Conservation (phyloP, 2,113 vertebrate genomes). For the Mobula hypostoma region DNA sequence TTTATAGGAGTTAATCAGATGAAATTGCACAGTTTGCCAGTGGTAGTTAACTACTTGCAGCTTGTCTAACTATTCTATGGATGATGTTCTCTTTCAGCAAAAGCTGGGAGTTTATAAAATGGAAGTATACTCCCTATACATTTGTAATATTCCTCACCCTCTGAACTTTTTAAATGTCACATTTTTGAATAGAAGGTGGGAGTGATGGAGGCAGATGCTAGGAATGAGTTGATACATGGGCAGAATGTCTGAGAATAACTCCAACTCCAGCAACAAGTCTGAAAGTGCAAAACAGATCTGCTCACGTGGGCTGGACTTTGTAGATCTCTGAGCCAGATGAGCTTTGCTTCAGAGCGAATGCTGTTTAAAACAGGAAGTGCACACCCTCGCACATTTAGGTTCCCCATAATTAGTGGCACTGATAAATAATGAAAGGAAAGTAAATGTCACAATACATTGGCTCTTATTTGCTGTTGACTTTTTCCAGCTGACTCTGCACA, state of each 20-base stretch:
- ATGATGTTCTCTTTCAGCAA: not conserved
- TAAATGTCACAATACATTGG: not conserved
- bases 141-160: too few species aligned
- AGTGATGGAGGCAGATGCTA: not conserved
- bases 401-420: not conserved
- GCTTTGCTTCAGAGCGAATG: not conserved
- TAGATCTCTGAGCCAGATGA: slow-evolving; percentile 3
- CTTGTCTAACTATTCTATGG: not conserved
- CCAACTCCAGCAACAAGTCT: not conserved
- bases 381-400: not conserved
- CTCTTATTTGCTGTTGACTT: slow-evolving; percentile 8
- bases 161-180: not conserved
- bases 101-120: not conserved
- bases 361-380: slow-evolving; percentile 7
- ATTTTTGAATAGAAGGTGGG: not conserved
- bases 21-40: not conserved
- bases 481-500: not conserved
- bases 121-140: too few species aligned
- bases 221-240: not conserved
- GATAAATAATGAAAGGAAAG: slow-evolving; percentile 28
- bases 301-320: not conserved
- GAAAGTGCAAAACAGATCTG: not conserved
- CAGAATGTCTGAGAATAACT: not conserved
- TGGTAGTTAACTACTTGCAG: not conserved
- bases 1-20: not conserved